Base-by-base conservation (phyloP, 1,140 invertebrate species). In the Drosophila jambulina region DNA sequence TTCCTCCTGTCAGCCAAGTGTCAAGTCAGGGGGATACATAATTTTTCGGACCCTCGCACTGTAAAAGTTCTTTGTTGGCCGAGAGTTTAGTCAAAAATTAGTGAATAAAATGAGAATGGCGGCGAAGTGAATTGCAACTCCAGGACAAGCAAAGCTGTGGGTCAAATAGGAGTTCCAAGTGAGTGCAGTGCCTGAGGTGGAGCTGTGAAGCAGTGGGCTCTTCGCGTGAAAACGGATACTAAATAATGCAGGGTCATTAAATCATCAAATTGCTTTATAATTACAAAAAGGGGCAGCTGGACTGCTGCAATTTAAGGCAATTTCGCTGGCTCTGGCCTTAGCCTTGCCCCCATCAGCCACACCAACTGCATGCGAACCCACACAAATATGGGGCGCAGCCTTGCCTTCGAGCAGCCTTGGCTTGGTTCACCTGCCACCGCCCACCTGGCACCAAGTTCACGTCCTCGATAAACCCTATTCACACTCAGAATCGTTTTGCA, bases 41-140 rank as follows among this genome's bases (percentile, higher is more conserved):
- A 74, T 90, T 90, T 88, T 88, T 90, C 85, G 78, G 85, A 88
- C 81, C 85, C 80, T 85, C 85, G 78, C 85, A 85, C 78, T 74
- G 72, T 36, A 77, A 65, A 69, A 70, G 58, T 54, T 40, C 40
- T 53, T 57, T 42, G 42, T 61, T 62, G 38, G 12, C 54, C 15
- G 27, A 63, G 51, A 74, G 40, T 63, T 57, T 2, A 56, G 64
- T 56, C 36, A 0, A 38, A 56, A 82, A 61, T 23, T 25, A 12
- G 42, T 23, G 23, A 19, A 23, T 45, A 80, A 80, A 43, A 88
- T 87, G 84, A 17, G n/a, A 45, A 45, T 53, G 43, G 9, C 36
- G 27, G 49, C 63, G 17, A 71, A 84, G 67, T 78, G 77, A 75
- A 43, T 58, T 45, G 51, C 5, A 72, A 10, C n/a, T 29, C 8